A percentile compares a stretch with the other conserved stretches of the same genome.
phyloP scores from a whole-genome alignment of 2,113 vertebrate species.

The Triplophysa siluroides region DNA sequence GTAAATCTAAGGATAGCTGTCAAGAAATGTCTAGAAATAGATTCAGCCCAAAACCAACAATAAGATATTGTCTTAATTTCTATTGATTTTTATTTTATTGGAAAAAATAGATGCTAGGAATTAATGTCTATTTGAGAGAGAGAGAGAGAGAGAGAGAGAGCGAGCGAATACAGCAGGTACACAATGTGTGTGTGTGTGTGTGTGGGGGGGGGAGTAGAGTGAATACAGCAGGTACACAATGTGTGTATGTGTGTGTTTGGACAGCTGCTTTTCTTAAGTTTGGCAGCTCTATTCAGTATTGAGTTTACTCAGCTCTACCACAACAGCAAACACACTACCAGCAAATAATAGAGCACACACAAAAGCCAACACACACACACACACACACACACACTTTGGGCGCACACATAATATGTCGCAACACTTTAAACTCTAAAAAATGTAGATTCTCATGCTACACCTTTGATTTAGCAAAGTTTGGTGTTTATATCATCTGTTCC shows the following conservation, averaged over 20 bases:
- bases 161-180: no score
- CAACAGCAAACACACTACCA: constrained; percentile 37
- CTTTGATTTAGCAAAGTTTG: not conserved
- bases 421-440: constrained; percentile 12
- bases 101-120: no score
- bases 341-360: constrained; percentile 21
- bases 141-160: no score
- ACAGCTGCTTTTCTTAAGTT: constrained; percentile 55
- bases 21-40: no score
- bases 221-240: constrained; percentile 43
- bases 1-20: no score
- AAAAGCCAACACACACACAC: constrained; percentile 40
- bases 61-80: no score
- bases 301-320: constrained; percentile 60
- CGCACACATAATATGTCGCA: not conserved
- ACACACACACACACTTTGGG: not conserved
- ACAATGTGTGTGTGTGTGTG: not conserved
- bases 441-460: not conserved
- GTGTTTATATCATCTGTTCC: no score
- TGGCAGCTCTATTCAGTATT: constrained; percentile 56
- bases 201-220: not conserved
- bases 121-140: no score
- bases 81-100: no score
- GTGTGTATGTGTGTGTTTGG: constrained; percentile 40
- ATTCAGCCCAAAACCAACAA: no score